Evolutionary conservation across 1,140 invertebrate species (phyloP).

Genomic region (Lethrus apterus): DNA sequence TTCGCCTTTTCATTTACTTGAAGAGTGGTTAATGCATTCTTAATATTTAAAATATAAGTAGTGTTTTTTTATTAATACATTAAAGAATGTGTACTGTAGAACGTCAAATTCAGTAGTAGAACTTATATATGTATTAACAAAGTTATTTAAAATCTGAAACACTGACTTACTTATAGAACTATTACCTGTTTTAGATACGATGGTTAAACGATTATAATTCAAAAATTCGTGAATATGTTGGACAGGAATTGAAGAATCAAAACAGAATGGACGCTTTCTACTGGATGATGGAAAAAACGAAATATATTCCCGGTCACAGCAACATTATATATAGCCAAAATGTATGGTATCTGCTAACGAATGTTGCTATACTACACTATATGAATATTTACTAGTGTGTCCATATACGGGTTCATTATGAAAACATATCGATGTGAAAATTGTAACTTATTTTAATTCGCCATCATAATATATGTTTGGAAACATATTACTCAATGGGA

Average conservation of each 20-base stretch:
- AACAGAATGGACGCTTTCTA: constrained; percentile 60
- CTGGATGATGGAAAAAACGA: constrained; percentile 75
- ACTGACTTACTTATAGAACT: background rate
- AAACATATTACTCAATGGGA: no score
- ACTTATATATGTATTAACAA: background rate
- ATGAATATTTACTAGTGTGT: no score
- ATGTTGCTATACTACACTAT: background rate
- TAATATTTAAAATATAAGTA: no score
- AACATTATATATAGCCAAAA: constrained; percentile 23
- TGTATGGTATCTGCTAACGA: constrained; percentile 12
- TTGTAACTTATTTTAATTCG: no score
- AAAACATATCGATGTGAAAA: no score
- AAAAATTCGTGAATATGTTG: constrained; percentile 59
- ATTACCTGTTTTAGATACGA: constrained; percentile 50
- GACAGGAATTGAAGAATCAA: constrained; percentile 60
- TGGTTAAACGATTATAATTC: constrained; percentile 76
- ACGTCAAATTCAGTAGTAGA: no score
- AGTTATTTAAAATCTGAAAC: constrained; percentile 6
- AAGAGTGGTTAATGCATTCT: no score
- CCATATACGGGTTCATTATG: no score
- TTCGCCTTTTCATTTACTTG: no score
- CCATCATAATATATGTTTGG: no score
- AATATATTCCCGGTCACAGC: constrained; percentile 51
- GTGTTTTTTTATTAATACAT: no score
- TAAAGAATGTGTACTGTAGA: no score